Evolutionary conservation across 2,797 vertebrate species (phyloP).

Genomic region (Columba guinea): DNA sequence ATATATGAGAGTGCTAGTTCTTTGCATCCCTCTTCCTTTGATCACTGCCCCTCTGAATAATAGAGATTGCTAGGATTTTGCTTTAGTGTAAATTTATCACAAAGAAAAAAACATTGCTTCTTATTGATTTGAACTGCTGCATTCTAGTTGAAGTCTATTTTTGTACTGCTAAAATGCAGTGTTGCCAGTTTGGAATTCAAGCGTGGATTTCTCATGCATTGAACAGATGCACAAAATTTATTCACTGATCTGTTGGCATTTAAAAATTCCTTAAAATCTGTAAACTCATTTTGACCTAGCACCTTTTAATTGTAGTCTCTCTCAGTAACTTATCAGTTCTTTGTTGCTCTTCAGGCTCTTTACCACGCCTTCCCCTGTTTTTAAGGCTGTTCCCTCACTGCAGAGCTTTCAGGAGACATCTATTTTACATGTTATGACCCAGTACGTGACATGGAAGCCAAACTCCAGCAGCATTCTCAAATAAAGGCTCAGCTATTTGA

Average conservation of each 20-base stretch:
- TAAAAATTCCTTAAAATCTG: conserved; percentile 38
- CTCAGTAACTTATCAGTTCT: conserved; percentile 15
- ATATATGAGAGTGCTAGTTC: conserved; percentile 35
- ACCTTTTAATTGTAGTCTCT: not conserved
- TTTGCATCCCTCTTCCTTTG: conserved; percentile 65
- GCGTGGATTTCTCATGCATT: not conserved
- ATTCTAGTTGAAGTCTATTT: conserved; percentile 33
- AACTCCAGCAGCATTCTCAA: conserved; percentile 4
- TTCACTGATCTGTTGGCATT: not conserved
- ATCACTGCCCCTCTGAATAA: conserved; percentile 71
- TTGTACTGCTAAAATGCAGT: conserved; percentile 19
- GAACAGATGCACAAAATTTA: conserved; percentile 13
- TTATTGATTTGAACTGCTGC: conserved; percentile 34
- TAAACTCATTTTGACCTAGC: not conserved
- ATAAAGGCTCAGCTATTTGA: not conserved
- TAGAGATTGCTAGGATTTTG: conserved; percentile 61
- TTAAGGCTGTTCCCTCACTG: not conserved
- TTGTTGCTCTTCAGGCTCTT: not conserved
- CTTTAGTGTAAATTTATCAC: conserved; percentile 63
- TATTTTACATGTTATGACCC: conserved; percentile 49
- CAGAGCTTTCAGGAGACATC: conserved; percentile 26
- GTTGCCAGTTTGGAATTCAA: not conserved
- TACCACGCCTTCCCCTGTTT: not conserved
- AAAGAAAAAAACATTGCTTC: conserved; percentile 50
- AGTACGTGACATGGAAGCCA: conserved; percentile 11